Base-by-base conservation (phyloP, 2,888 invertebrate genomes). In the Synergus umbraculus region DNA sequence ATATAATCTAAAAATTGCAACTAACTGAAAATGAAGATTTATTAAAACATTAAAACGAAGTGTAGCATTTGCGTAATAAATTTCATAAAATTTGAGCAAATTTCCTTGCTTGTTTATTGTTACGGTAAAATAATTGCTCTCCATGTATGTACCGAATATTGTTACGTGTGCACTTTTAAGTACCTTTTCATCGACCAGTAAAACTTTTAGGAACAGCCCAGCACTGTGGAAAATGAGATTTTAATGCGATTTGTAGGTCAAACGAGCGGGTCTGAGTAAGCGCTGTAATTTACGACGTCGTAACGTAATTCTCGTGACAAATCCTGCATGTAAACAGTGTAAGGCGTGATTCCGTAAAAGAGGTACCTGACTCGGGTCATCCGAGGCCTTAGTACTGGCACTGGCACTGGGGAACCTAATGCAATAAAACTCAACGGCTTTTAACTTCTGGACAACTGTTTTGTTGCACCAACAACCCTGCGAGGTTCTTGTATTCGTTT, bases 301-400 rank as follows among this genome's bases (percentile, higher is more conserved):
- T 29, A 29, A 29, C 85, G 88, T 89, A 89, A 91, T 89, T 84
- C 85, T 89, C 87, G 88, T 90, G 90, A 91, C 90, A 90, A 91
- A 91, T 89, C 88, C 88, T 88, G 89, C 89, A 89, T 89, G 89
- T 88, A 89, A 90, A 91, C 90, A 91, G 88, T 90, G 89, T 89
- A 87, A 88, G 87, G 83, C 85, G 87, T 83, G 85, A 85, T 87
- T 87, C 85, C 85, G 88, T 88, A 90, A 90, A 90, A 91, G 89
- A 88, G 86, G 87, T 86, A 86, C 86, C 85, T 85, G 87, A 78
- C 60, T 81, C 83, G 82, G 79, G 79, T 81, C 66, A 67, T 81
- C 78, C 79, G 77, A 1, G 22, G 22, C 22, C 22, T 1, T 29
- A 1, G 22, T 1, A 29, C 2, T 29, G 22, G 22, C 22, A 29